phyloP scores from a whole-genome alignment of 2,113 vertebrate species.

The Rhinichthys klamathensis region DNA sequence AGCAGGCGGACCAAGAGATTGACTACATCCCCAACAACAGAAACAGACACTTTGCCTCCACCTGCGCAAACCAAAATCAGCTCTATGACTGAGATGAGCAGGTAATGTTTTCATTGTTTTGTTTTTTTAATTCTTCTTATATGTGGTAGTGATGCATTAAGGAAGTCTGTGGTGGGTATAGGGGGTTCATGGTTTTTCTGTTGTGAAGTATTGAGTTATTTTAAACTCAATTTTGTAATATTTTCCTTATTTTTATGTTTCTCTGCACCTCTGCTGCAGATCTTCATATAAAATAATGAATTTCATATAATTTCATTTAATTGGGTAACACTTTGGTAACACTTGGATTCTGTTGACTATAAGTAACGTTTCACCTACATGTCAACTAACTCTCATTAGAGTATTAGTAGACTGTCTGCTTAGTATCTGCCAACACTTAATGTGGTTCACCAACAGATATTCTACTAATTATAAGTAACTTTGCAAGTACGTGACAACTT shows the following conservation, averaged over 20 bases:
- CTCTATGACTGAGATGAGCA: conserved; percentile 53
- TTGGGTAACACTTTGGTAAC: too few species aligned
- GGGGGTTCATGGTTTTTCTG: background rate
- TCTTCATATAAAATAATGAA: background rate
- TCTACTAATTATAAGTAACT: too few species aligned
- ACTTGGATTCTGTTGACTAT: too few species aligned
- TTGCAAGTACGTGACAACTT: too few species aligned
- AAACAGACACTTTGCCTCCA: conserved; percentile 46
- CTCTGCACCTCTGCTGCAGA: too few species aligned
- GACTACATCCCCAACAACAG: conserved; percentile 10
- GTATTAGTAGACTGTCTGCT: too few species aligned
- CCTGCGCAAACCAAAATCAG: conserved; percentile 46
- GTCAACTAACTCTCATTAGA: too few species aligned
- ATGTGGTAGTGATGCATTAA: conserved; percentile 4
- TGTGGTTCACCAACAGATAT: too few species aligned
- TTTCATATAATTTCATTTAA: background rate
- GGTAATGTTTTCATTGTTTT: conserved; percentile 61
- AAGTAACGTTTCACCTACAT: too few species aligned
- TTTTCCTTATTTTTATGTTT: conserved; percentile 27
- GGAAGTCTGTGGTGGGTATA: background rate
- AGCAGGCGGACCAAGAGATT: conserved; percentile 35
- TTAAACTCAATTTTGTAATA: background rate
- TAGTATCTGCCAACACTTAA: too few species aligned
- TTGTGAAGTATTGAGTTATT: background rate
- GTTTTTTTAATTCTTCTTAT: conserved; percentile 4